Conservation (phyloP, 1,140 invertebrate genomes). For the Andrena cerasifolii region DNA sequence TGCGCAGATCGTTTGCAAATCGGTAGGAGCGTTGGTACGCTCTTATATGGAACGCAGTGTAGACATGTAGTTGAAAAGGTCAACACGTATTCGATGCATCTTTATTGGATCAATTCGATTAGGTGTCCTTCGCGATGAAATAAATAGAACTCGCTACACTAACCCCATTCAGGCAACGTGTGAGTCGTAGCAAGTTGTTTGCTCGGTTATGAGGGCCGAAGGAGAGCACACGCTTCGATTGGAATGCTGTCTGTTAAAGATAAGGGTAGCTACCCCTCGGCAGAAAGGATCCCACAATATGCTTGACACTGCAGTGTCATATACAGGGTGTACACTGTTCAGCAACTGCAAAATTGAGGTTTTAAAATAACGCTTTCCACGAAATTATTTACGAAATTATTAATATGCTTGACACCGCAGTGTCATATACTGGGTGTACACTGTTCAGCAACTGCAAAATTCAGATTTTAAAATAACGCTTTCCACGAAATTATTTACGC, state of each 20-base stretch:
- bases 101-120: slow-evolving; percentile 25
- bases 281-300: slow-evolving; percentile 69
- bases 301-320: slow-evolving; percentile 51
- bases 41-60: too few relatives aligned
- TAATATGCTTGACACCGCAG: slow-evolving; percentile 64
- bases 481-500: too few relatives aligned
- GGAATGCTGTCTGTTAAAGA: slow-evolving; percentile 73
- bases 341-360: neutral
- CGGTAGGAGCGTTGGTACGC: too few relatives aligned
- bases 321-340: slow-evolving; percentile 40
- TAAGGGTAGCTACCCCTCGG: slow-evolving; percentile 70
- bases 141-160: slow-evolving; percentile 63
- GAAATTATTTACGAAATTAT: too few relatives aligned
- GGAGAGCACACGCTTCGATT: slow-evolving; percentile 60
- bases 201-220: slow-evolving; percentile 42
- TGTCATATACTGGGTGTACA: slow-evolving; percentile 48
- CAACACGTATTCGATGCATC: neutral
- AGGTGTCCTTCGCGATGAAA: slow-evolving; percentile 3
- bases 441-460: neutral
- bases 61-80: neutral
- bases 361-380: too few relatives aligned
- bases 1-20: too few relatives aligned
- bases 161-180: slow-evolving; percentile 68
- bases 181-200: slow-evolving; percentile 46
- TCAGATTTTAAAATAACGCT: neutral